Evolutionary conservation across 2,113 vertebrate genomes (phyloP), one percentile per base, ranked within the genome.

Genomic region (Maccullochella peelii): DNA sequence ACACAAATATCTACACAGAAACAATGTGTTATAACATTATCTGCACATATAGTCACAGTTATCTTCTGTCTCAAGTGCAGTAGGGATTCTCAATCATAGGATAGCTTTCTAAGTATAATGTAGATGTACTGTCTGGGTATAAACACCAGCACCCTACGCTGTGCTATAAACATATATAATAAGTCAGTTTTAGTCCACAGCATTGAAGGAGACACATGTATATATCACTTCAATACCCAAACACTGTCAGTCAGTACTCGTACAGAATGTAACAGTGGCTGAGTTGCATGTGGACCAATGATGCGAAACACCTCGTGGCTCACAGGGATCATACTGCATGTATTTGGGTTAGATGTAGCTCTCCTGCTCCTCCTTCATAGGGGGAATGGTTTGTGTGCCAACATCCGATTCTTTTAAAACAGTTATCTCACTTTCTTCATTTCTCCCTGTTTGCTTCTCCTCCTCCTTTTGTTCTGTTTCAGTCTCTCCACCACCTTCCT

Each of bases 341-440:
- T 76, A 11, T 68, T 23, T 12, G 21, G 18, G 27, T 80, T 69
- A 91, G 55, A 90, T 84, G 80, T 82, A 68, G 95, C 96, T 96
- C 93, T 97, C 94, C 87, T 96, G 96, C 75, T 97, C 97, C 90
- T 98, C 97, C 90, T 99, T 99, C 93, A 98, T 94, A 50, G 95
- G 94, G 81, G 96, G 95, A 78, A 96, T 89, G 44, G 95, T 97
- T 93, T 97, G 96, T 83, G 94, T 94, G 2, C 95, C 93, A 76
- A 96, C 96, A 75, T 98, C 96, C 21, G 95, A 90, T 92, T 97
- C 97, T 89, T 96, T 96, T 6, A 96, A 95, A 91, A 96, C 85
- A 82, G 95, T 96, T 33, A 96, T 94, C 0, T 96, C 94, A 2
- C 68, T 86, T 11, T 23, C 57, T 27, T 88, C 86, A 49, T 74